These are phyloP conservation scores for Phylloscopus trochiloides DNA, from an alignment of 2,113 vertebrate genomes.

Conservation along the genomic window DNA sequence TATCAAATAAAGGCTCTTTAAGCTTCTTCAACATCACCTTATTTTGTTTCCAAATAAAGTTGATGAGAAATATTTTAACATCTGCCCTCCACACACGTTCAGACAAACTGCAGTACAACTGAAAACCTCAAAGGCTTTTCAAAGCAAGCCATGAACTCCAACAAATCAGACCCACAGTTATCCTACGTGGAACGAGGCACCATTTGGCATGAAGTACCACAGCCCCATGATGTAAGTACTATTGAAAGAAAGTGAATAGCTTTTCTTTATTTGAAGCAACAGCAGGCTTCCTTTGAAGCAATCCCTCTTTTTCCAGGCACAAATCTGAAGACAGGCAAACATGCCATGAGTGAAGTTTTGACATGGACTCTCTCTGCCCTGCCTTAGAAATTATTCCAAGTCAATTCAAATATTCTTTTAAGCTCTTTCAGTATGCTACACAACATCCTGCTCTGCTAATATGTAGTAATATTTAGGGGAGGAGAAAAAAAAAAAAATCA, in stretches of 20 bases:
- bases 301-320: background rate
- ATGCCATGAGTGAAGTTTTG: background rate
- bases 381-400: background rate
- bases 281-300: background rate
- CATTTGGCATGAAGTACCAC: background rate
- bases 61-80: background rate
- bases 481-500: background rate
- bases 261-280: background rate
- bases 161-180: background rate
- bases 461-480: background rate
- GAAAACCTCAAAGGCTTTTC: background rate
- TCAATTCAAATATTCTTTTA: background rate
- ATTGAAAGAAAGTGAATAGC: background rate
- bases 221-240: fast-evolving
- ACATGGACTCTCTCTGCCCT: fast-evolving
- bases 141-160: background rate
- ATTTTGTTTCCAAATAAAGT: background rate
- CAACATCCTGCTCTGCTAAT: background rate
- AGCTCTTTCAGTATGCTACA: background rate
- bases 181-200: background rate
- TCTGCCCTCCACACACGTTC: fast-evolving
- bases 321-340: background rate
- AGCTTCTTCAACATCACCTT: background rate
- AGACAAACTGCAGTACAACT: background rate
- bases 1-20: background rate